Conservation (phyloP, 2,797 vertebrate species). For the Iguana delicatissima region DNA sequence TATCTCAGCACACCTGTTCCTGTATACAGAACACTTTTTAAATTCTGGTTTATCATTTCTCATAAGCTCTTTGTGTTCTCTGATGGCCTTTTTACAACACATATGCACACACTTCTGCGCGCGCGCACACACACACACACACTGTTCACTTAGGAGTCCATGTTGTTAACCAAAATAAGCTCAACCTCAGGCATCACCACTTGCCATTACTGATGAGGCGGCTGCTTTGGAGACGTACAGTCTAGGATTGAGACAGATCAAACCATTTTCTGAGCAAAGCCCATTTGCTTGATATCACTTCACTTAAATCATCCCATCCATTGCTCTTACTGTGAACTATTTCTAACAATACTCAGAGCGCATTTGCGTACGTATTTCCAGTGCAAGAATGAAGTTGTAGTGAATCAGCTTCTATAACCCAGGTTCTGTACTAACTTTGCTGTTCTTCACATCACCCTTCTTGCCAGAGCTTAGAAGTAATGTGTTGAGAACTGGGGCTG, state of each 20-base stretch:
- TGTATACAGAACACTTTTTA: slow-evolving; percentile 10
- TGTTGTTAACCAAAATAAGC: slow-evolving; percentile 70
- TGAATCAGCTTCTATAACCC: not conserved
- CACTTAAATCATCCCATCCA: slow-evolving; percentile 45
- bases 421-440: not conserved
- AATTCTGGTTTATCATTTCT: slow-evolving; percentile 55
- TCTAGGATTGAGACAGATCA: slow-evolving; percentile 49
- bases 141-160: slow-evolving; percentile 46
- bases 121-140: not conserved
- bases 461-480: not conserved
- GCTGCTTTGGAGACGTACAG: slow-evolving; percentile 56
- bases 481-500: no score
- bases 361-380: not conserved
- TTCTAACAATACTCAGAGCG: not conserved
- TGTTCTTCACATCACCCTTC: not conserved
- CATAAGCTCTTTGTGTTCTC: slow-evolving; percentile 49
- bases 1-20: slow-evolving; percentile 38
- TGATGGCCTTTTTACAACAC: slow-evolving; percentile 56
- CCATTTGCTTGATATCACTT: slow-evolving; percentile 60
- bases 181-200: slow-evolving; percentile 54
- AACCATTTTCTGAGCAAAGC: slow-evolving; percentile 57
- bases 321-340: not conserved
- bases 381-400: not conserved
- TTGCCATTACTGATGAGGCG: slow-evolving; percentile 57
- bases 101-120: not conserved